Base-by-base conservation (phyloP, 1,140 invertebrate species). In the Conus ventricosus region DNA sequence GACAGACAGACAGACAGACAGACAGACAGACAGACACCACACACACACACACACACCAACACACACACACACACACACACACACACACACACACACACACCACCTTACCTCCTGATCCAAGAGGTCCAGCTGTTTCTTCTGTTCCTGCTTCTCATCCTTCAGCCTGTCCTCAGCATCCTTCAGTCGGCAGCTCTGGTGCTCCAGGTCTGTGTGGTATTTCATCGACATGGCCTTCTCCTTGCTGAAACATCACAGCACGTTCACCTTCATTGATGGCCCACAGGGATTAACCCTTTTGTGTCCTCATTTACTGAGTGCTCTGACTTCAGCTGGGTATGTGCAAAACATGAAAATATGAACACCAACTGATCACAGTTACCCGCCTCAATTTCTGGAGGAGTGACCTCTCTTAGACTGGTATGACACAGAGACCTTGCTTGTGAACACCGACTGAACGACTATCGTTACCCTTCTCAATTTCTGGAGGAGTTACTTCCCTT, bases 61-160 rank as follows among this genome's bases (percentile, higher is more conserved):
- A 71, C 4, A 71, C 15, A 71, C 67, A 71, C 67, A 71, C 67
- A 71, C 67, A 71, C 67, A 23, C 17, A 71, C 15, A 23, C 67
- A 60, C 57, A 60, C 57, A 60, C 57, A 60, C 57, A 60, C 57
- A 60, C 57, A 51, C 53, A 83, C 81, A 55, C 17, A 23, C 11
- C 13, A 6, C 51, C 82, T 89, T 84, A 94, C 94, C 91, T 95
- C 94, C 83, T 93, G 91, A 83, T 95, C 94, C 27, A 94, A 53
- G 11, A 95, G 85, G 51, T 93, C 91, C 39, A 93, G 85, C 76
- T 94, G 93, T 87, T 94, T 94, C 76, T 92, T 92, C 90, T 94
- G 92, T 87, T 94, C 94, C 60, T 91, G 85, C 87, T 93, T 92
- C 83, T 93, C 93, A 11, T 88, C 71, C 13, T 89, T 67, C 10